Conservation (phyloP, 1,140 invertebrate genomes). For the Drosophila carrolli region DNA sequence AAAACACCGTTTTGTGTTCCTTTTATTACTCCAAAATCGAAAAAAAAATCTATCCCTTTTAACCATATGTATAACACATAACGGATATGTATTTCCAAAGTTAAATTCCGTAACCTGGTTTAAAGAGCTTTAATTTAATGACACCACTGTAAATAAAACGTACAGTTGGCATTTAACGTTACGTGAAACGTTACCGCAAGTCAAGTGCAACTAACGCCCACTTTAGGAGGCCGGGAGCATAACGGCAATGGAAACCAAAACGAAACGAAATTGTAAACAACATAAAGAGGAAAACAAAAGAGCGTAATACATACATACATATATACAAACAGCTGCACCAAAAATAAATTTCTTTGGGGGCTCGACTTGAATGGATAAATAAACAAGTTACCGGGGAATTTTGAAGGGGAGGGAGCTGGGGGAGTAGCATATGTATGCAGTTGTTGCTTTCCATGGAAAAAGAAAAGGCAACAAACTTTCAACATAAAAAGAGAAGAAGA, state of each 20-base stretch:
- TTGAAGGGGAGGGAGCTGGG: neutral
- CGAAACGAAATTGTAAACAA: conserved; percentile 33
- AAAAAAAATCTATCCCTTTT: too few relatives aligned
- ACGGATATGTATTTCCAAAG: too few relatives aligned
- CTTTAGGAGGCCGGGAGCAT: conserved; percentile 17
- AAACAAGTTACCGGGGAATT: conserved; percentile 37
- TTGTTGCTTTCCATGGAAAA: conserved; percentile 27
- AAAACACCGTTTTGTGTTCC: too few relatives aligned
- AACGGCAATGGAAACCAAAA: conserved; percentile 38
- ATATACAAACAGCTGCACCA: conserved; percentile 18
- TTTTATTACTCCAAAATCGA: too few relatives aligned
- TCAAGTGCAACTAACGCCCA: conserved; percentile 44
- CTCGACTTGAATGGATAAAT: conserved; percentile 46
- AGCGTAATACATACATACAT: neutral
- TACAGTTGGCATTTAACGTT: conserved; percentile 5
- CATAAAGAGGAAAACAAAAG: conserved; percentile 14
- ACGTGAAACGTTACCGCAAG: conserved; percentile 31
- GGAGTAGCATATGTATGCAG: conserved; percentile 7
- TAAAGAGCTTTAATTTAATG: neutral
- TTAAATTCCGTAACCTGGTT: too few relatives aligned
- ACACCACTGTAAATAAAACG: too few relatives aligned
- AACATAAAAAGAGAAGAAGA: conserved; percentile 2
- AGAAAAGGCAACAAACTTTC: conserved; percentile 46
- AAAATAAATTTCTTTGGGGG: conserved; percentile 52
- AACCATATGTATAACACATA: too few relatives aligned